Evolutionary conservation across 2,113 vertebrate genomes (phyloP).

Genomic region (Bombycilla garrulus): DNA sequence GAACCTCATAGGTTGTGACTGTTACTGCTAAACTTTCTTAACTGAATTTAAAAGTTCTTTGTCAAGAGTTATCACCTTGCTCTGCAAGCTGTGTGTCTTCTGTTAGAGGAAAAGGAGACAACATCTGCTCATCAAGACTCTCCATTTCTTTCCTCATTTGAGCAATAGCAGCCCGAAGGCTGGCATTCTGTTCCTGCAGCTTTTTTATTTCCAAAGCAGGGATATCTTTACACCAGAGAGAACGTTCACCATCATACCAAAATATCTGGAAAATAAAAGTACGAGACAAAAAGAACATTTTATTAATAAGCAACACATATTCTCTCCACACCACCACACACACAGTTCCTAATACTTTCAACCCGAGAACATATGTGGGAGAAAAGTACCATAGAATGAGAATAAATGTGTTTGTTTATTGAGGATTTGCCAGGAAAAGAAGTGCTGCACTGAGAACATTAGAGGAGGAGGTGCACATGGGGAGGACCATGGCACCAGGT

Average conservation of each 20-base stretch:
- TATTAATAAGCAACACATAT: neutral
- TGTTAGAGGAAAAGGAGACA: neutral
- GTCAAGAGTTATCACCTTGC: neutral
- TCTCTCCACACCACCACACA: neutral
- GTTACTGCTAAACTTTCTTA: neutral
- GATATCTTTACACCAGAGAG: neutral
- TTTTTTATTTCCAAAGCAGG: slow-evolving; percentile 71
- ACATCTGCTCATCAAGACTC: slow-evolving; percentile 56
- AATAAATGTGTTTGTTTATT: neutral
- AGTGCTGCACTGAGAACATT: neutral
- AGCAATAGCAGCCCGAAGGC: slow-evolving; percentile 74
- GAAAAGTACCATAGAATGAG: neutral
- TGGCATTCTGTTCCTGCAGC: slow-evolving; percentile 83
- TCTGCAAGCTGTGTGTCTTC: neutral
- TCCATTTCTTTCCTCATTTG: slow-evolving; percentile 94
- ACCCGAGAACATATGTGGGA: neutral
- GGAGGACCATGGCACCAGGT: neutral
- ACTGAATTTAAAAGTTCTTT: neutral
- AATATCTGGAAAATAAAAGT: slow-evolving; percentile 27
- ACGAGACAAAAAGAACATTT: neutral
- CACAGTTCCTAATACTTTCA: neutral
- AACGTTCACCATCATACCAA: neutral
- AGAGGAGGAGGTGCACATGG: neutral
- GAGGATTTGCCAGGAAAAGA: neutral
- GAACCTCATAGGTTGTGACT: rapidly evolving